A percentile compares a stretch with the other conserved stretches of the same genome.
Evolutionary conservation across 2,888 invertebrate genomes (phyloP).

Genomic region (Nephrotoma appendiculata): DNA sequence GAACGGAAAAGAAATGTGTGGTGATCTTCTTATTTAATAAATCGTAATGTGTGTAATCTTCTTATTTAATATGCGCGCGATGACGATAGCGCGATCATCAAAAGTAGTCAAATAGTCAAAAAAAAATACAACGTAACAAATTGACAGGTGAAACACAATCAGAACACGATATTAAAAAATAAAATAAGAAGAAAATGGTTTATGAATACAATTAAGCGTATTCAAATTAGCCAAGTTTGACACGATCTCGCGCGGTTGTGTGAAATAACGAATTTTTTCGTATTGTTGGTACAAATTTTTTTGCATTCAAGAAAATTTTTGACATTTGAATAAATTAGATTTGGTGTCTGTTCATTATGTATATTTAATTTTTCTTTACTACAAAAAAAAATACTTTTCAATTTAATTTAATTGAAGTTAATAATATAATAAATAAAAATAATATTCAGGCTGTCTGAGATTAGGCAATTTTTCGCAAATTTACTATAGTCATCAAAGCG

Average conservation of each 20-base stretch:
- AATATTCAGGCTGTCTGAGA: background rate
- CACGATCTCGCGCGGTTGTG: background rate
- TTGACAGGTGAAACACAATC: background rate
- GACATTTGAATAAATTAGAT: background rate
- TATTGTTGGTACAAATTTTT: background rate
- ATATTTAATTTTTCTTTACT: background rate
- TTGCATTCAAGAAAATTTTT: background rate
- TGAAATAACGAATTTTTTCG: background rate
- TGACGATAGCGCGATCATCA: background rate
- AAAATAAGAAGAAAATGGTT: background rate
- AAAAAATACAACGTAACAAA: background rate
- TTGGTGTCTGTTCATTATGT: background rate
- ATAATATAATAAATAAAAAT: background rate
- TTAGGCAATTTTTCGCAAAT: background rate
- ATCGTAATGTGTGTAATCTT: background rate
- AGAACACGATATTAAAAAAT: background rate
- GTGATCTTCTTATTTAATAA: background rate
- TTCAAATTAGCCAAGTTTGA: background rate
- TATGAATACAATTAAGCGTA: background rate
- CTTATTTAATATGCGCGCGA: background rate
- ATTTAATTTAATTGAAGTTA: background rate
- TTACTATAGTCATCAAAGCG: background rate
- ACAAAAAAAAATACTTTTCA: background rate
- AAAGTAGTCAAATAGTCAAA: background rate
- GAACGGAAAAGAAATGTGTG: background rate